Conservation (phyloP, 2,888 invertebrate species). For the Euplexia lucipara region DNA sequence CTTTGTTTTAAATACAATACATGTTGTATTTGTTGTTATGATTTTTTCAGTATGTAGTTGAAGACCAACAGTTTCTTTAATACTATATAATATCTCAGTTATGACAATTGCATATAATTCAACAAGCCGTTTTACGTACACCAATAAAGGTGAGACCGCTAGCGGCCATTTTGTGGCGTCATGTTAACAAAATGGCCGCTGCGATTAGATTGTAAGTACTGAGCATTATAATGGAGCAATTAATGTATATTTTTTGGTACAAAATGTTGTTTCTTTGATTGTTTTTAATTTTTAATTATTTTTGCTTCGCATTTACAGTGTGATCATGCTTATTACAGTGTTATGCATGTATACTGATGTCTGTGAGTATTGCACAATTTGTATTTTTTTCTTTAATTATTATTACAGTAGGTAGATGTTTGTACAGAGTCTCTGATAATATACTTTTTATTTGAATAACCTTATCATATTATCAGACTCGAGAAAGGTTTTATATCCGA, state of each 20-base stretch:
- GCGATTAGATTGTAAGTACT: conserved; percentile 85
- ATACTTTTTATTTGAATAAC: conserved; percentile 59
- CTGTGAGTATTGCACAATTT: conserved; percentile 90
- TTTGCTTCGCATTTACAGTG: conserved; percentile 90
- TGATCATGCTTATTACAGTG: conserved; percentile 90
- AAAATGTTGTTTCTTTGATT: conserved; percentile 83
- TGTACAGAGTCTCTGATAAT: conserved; percentile 81
- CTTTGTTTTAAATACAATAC: conserved; percentile 29
- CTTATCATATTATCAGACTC: conserved; percentile 75
- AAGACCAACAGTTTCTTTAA: conserved; percentile 49
- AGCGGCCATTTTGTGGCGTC: conserved; percentile 83
- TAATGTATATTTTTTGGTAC: conserved; percentile 83
- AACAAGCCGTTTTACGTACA: conserved; percentile 74
- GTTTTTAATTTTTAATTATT: conserved; percentile 75
- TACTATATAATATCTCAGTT: conserved; percentile 23
- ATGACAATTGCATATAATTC: conserved; percentile 66
- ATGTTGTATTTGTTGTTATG: conserved; percentile 46
- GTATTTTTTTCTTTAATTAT: conserved; percentile 77
- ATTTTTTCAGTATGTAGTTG: conserved; percentile 13
- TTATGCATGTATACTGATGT: conserved; percentile 89
- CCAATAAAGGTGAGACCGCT: conserved; percentile 75
- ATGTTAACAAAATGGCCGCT: conserved; percentile 83
- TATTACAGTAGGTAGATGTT: conserved; percentile 73
- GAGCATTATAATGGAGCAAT: conserved; percentile 80
- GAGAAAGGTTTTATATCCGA: conserved; percentile 76